Conservation (phyloP, 2,888 invertebrate species). For the Cosmorhoe ocellata region DNA sequence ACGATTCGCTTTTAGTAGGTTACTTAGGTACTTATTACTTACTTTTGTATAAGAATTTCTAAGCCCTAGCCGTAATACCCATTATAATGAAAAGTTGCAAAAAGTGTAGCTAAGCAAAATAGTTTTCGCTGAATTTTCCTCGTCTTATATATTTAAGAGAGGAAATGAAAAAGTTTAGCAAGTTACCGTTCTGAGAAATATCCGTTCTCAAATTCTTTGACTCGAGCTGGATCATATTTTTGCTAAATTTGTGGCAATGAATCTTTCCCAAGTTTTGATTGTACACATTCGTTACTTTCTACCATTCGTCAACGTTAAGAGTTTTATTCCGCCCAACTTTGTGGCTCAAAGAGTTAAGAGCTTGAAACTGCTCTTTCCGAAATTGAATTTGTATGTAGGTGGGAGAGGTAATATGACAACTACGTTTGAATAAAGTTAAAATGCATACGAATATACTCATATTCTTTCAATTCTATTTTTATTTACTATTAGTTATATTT, state of each 20-base stretch:
- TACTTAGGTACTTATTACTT: too few species aligned
- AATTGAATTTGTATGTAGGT: conserved; percentile 32
- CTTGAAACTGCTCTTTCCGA: conserved; percentile 50
- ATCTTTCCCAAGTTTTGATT: conserved; percentile 78
- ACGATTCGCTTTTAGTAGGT: too few species aligned
- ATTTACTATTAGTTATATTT: too few species aligned
- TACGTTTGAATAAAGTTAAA: background rate
- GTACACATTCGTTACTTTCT: conserved; percentile 72
- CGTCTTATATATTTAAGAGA: conserved; percentile 43
- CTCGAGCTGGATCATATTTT: conserved; percentile 65
- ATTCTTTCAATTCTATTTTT: too few species aligned
- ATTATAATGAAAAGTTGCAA: conserved; percentile 9
- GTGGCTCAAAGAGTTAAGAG: conserved; percentile 61
- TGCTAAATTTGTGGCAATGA: conserved; percentile 70
- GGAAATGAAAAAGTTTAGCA: conserved; percentile 54
- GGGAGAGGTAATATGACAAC: background rate
- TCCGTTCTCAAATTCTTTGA: conserved; percentile 56
- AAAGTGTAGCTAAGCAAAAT: conserved; percentile 33
- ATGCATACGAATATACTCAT: too few species aligned
- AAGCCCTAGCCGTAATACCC: too few species aligned
- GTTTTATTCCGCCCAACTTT: conserved; percentile 63
- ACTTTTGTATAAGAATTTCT: too few species aligned
- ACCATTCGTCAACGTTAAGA: conserved; percentile 68
- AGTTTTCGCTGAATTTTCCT: conserved; percentile 41
- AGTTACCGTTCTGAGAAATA: conserved; percentile 44